phyloP scores from a whole-genome alignment of 2,113 vertebrate genomes.

The Actenoides lindsayi region DNA sequence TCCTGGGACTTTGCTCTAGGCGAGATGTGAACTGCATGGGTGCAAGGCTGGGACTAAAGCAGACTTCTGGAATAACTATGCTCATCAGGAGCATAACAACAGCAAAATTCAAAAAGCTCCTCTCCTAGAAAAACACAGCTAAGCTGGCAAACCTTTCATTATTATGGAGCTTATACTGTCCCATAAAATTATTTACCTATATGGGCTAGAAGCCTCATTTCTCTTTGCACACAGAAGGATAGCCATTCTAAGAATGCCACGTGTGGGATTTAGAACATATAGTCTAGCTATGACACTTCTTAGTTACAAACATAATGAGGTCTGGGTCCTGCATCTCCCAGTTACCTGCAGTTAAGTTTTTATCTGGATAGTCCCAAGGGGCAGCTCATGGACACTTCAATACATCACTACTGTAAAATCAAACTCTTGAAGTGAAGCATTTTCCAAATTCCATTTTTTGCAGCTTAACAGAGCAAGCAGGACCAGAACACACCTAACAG shows the following conservation, averaged over 20 bases:
- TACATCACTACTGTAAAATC: neutral
- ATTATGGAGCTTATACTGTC: neutral
- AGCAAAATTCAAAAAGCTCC: neutral
- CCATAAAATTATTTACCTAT: neutral
- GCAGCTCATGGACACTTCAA: neutral
- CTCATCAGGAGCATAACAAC: neutral
- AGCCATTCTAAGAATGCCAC: neutral
- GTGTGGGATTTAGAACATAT: neutral
- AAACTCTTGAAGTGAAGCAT: neutral
- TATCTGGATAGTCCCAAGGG: neutral
- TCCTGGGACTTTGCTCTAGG: neutral
- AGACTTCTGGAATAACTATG: neutral
- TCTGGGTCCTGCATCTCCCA: neutral
- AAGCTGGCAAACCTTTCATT: neutral
- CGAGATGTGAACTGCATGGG: neutral
- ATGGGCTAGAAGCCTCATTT: neutral
- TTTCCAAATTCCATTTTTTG: neutral
- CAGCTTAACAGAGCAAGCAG: neutral
- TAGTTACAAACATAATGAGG: neutral
- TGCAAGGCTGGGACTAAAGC: neutral
- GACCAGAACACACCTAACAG: neutral
- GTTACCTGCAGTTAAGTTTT: neutral
- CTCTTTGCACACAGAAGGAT: neutral
- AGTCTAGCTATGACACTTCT: neutral
- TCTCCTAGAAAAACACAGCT: neutral